Base-by-base conservation (phyloP, 2,888 invertebrate species). In the Acleris sparsana region DNA sequence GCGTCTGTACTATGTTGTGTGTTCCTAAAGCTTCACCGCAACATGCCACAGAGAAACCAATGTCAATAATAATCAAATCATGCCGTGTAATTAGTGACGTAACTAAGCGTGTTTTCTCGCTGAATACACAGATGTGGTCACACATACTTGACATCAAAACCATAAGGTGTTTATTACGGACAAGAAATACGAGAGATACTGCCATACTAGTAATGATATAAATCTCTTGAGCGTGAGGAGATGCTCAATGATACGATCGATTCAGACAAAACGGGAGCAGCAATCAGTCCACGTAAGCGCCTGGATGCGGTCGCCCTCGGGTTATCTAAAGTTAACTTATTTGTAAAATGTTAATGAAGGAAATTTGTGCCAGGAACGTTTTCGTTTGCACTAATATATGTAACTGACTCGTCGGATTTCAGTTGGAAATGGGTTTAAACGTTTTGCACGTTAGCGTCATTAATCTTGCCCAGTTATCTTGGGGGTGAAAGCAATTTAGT, bases 321-420 rank as follows among this genome's bases (percentile, higher is more conserved):
- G 80, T 82, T 77, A 81, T 85, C 85, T 87, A 83, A 88, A 85
- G 84, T 88, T 84, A 86, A 90, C 89, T 92, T 92, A 91, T 91
- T 92, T 90, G 88, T 90, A 89, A 88, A 90, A 88, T 86, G 86
- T 88, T 87, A 87, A 90, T 89, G 89, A 90, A 89, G 89, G 87
- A 90, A 89, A 89, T 88, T 88, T 86, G 90, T 84, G 87, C 88
- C 87, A 85, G 87, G 80, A 89, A 84, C 86, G 86, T 84, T 87
- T 85, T 85, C 86, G 78, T 87, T 80, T 80, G 82, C 85, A 84
- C 88, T 91, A 91, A 92, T 92, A 89, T 92, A 92, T 92, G 91
- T 88, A 85, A 91, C 92, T 91, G 92, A 92, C 92, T 92, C 84
- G 89, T 89, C 85, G 91, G 90, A 90, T 92, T 92, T 90, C 85